Conservation (phyloP, 1,140 invertebrate species). For the Drosophila ficusphila region DNA sequence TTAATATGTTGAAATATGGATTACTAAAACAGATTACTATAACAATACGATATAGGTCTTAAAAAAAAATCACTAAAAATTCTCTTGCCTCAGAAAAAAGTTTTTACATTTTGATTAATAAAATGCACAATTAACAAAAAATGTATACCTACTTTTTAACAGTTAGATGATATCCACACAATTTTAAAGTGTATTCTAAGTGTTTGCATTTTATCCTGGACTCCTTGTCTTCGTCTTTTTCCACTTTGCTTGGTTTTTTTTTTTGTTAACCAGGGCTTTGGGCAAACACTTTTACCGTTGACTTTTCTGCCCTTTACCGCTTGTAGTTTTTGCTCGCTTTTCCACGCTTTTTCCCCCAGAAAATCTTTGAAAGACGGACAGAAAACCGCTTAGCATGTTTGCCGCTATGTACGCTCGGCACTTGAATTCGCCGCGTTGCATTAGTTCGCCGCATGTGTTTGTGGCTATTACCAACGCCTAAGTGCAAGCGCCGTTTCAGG, state of each 20-base stretch:
- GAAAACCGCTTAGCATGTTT: constrained; percentile 79
- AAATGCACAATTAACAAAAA: too few relatives aligned
- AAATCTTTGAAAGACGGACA: constrained; percentile 23
- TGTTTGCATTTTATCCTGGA: constrained; percentile 75
- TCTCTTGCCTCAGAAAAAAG: too few relatives aligned
- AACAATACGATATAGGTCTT: too few relatives aligned
- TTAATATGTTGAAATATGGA: too few relatives aligned
- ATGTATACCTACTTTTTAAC: too few relatives aligned
- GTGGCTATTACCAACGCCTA: constrained; percentile 57
- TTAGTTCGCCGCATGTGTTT: constrained; percentile 53
- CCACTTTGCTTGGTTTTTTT: constrained; percentile 10
- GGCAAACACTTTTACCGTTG: constrained; percentile 71
- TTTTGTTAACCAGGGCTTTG: constrained; percentile 27
- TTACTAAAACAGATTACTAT: too few relatives aligned
- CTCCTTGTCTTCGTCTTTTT: constrained; percentile 19
- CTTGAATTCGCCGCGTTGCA: constrained; percentile 81
- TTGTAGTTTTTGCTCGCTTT: constrained; percentile 10
- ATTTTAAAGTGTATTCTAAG: constrained; percentile 30
- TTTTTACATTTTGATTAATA: not conserved
- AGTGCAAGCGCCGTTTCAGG: constrained; percentile 50
- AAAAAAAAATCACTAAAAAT: too few relatives aligned
- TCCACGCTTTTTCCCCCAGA: constrained; percentile 5
- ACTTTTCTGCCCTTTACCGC: constrained; percentile 47
- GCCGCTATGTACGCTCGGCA: constrained; percentile 72
- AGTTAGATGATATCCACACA: too few relatives aligned